Evolutionary conservation across 2,113 vertebrate genomes (phyloP).

Genomic region (Gnathonemus echidnorhynchus): DNA sequence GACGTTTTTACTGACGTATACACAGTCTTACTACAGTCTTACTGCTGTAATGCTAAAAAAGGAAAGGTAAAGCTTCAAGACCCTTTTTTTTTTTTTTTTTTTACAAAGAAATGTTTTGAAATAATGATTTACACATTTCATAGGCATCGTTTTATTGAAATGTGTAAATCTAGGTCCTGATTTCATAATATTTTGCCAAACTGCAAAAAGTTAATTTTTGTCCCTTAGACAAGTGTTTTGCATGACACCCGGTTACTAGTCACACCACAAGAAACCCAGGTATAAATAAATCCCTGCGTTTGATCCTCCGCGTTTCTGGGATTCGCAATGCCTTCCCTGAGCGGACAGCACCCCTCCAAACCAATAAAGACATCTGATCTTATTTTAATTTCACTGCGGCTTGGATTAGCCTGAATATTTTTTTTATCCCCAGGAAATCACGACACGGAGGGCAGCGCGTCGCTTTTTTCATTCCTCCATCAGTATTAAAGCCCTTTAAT

Average conservation of each 20-base stretch:
- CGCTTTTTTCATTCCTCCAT: slow-evolving; percentile 51
- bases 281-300: background rate
- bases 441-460: background rate
- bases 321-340: background rate
- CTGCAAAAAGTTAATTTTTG: background rate
- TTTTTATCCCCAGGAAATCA: background rate
- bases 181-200: background rate
- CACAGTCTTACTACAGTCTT: background rate
- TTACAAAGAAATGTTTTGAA: background rate
- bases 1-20: background rate
- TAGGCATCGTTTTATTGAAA: background rate
- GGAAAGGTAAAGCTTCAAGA: background rate
- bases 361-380: background rate
- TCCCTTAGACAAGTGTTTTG: background rate
- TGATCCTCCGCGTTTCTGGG: background rate
- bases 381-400: background rate
- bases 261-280: background rate
- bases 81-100: background rate
- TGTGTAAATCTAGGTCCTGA: background rate
- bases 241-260: background rate
- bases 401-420: background rate
- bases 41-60: background rate
- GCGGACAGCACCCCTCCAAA: background rate
- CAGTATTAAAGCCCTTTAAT: slow-evolving; percentile 62
- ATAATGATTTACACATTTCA: background rate